A percentile compares a stretch with the other conserved stretches of the same genome.
Conservation (phyloP, 2,888 invertebrate genomes). For the Noctua janthe region DNA sequence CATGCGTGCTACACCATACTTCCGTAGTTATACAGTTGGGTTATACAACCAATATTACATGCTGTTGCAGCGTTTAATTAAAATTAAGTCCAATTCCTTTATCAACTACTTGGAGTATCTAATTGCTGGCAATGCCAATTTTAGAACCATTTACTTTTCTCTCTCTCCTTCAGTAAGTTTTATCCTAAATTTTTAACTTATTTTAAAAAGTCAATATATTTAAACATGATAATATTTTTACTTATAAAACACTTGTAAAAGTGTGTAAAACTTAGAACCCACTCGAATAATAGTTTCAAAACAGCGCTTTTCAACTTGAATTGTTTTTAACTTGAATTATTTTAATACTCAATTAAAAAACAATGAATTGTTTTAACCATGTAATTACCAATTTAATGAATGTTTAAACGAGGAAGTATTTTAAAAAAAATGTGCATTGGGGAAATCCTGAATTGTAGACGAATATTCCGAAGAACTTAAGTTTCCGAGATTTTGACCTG, state of each 20-base stretch:
- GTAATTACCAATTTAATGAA: slow-evolving; percentile 20
- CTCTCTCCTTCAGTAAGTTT: slow-evolving; percentile 1
- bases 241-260: not conserved
- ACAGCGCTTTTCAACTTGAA: slow-evolving; percentile 27
- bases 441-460: slow-evolving; percentile 1
- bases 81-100: slow-evolving; percentile 13
- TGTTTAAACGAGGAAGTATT: not conserved
- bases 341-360: slow-evolving; percentile 11
- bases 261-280: not conserved
- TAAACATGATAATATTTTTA: not conserved
- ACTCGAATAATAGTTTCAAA: slow-evolving; percentile 7
- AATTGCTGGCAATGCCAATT: slow-evolving; percentile 5
- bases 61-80: slow-evolving; percentile 29
- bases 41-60: slow-evolving; percentile 62
- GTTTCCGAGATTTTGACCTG: slow-evolving; percentile 4
- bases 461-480: not conserved
- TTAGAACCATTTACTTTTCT: not conserved
- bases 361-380: slow-evolving; percentile 17
- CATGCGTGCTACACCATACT: slow-evolving; percentile 61
- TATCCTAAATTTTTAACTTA: not conserved
- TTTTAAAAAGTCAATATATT: slow-evolving; percentile 1
- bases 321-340: slow-evolving; percentile 10
- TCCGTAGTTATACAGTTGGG: slow-evolving; percentile 54
- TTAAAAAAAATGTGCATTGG: not conserved
- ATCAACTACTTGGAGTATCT: not conserved